Evolutionary conservation across 2,113 vertebrate species (phyloP), one percentile per base, ranked within the genome.

Genomic region (Sporophila hypoxantha): DNA sequence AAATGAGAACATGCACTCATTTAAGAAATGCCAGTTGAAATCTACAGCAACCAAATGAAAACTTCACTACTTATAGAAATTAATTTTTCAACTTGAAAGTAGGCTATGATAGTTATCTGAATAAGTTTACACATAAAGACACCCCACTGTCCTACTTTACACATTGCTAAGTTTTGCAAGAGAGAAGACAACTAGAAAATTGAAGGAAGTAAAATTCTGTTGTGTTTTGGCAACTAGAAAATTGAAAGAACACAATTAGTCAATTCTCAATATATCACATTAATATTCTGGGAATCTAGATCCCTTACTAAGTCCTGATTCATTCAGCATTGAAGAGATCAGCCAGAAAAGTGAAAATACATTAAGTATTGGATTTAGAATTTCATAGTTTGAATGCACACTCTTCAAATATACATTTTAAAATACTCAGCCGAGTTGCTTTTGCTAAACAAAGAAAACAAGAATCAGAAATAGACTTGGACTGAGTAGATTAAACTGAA

Each of bases 231-330:
- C 19, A 67, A 64, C 19, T 14, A 77, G 47, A 59, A 85, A 89
- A 92, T 13, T 5, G 39, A 70, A 84, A 65, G 11, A 77, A 70
- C 2, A 41, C 2, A 77, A 65, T 22, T 42, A 46, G 20, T 53
- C 26, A 57, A 29, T 59, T 79, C 29, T 36, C 42, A 69, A 4
- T 14, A 44, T 30, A 71, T 20, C 15, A 20, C 26, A 16, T 34
- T 17, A 59, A 37, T 60, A 64, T 26, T 50, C 30, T 13, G 42
- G 18, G 17, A 65, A 76, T 73, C 22, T 32, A 69, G 95, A 97
- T 89, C 97, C 96, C 76, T 95, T 98, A n/a, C 71, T 97, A 44
- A 97, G 94, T 83, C 95, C 96, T 4, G 91, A 95, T 41, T 95
- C 92, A 61, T 93, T 94, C 14, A 94, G 95, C 42, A 70, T 49